Conservation (phyloP, 2,113 vertebrate species). For the Heterochromis multidens region DNA sequence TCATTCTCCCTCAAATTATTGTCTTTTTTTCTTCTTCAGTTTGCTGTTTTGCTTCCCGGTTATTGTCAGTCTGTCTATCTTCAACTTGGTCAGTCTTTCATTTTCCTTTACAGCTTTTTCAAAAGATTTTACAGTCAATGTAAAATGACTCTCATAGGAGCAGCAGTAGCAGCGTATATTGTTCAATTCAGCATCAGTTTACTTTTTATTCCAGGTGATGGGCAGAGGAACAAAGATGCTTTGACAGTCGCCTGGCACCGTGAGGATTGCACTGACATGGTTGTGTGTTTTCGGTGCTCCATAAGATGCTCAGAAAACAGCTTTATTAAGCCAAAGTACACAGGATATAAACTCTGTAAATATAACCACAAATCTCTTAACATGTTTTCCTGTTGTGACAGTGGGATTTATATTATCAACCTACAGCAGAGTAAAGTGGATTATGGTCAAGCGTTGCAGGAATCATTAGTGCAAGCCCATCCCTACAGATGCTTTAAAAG, state of each 20-base stretch:
- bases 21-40: neutral
- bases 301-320: conserved; percentile 11
- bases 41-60: neutral
- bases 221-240: conserved; percentile 2
- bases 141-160: neutral
- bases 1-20: conserved; percentile 22
- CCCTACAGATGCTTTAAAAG: conserved; percentile 8
- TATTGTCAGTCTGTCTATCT: neutral
- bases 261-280: neutral
- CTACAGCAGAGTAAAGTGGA: neutral
- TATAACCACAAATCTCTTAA: neutral
- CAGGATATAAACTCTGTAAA: neutral
- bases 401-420: conserved; percentile 2
- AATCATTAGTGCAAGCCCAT: conserved; percentile 19
- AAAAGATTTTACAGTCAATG: neutral
- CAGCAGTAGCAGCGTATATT: neutral
- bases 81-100: neutral
- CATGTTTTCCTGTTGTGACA: neutral
- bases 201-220: conserved; percentile 12
- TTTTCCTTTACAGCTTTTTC: neutral
- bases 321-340: neutral
- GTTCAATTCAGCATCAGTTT: conserved; percentile 1
- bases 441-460: conserved; percentile 9
- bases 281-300: neutral
- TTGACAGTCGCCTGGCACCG: neutral